Evolutionary conservation across 2,797 vertebrate genomes (phyloP), one percentile per base, ranked within the genome.

Genomic region (Eurystomus glaucurus): DNA sequence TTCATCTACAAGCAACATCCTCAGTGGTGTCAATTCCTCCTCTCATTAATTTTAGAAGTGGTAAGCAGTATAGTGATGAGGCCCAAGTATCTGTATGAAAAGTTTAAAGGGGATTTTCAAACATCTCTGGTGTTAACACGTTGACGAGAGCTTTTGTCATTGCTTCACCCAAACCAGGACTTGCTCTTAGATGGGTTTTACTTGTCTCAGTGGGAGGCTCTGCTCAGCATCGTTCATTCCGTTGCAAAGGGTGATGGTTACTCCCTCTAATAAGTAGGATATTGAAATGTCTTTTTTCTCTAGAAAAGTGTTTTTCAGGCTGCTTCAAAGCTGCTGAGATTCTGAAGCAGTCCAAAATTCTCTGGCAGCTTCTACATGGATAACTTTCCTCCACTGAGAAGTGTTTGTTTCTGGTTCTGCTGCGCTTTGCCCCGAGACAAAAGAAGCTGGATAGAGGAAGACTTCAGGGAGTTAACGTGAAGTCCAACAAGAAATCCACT

Each of bases 281-380:
- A 58, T 1, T 14, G 18, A 9, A 75, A 1, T 21, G 15, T 0
- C 9, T 39, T 37, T 69, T 39, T 79, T 9, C 25, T 52, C 48
- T n/a, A 51, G 6, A 28, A 37, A 76, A 65, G 15, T n/a, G 25
- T 17, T 55, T 88, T 86, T 45, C n/a, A 55, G 29, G 48, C 25
- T 89, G 61, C 50, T 85, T 89, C 55, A 74, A 64, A 88, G n/a
- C 45, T 45, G 43, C 11, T 37, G 13, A 77, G 31, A 91, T 85
- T 57, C 48, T n/a, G 29, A 66, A 57, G 68, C 41, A 74, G 31
- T 22, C 33, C 65, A 71, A 52, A 94, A 70, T 57, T 78, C 57
- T 77, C 45, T 65, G 57, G 23, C 61, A 92, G 29, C 26, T 61
- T 78, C 35, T 78, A 19, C 65, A n/a, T 0, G 0, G 41, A 11